These are phyloP conservation scores for Pseudonaja textilis DNA, from an alignment of 2,113 vertebrate genomes.

Conservation along the genomic window DNA sequence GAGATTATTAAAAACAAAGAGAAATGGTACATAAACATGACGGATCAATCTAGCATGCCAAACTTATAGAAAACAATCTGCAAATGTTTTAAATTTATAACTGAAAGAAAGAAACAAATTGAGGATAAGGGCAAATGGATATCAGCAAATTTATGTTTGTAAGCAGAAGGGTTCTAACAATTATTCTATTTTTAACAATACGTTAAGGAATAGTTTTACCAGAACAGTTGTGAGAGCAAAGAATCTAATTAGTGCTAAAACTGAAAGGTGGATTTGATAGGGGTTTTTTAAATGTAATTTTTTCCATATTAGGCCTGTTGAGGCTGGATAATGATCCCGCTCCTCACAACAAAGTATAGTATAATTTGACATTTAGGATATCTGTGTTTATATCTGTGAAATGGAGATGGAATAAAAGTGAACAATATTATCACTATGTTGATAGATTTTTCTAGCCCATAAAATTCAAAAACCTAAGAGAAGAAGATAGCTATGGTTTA, in stretches of 20 bases:
- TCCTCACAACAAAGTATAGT: background rate
- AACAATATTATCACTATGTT: background rate
- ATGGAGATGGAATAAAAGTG: background rate
- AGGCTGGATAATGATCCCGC: background rate
- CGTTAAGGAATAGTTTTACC: constrained; percentile 13
- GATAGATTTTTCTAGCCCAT: background rate
- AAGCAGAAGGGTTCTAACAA: constrained; percentile 15
- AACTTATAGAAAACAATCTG: background rate
- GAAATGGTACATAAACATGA: background rate
- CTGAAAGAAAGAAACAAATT: background rate
- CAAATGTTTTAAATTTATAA: background rate
- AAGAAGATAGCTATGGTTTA: background rate
- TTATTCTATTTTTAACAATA: constrained; percentile 23
- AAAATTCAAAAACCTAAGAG: background rate
- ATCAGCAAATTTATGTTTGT: constrained; percentile 17
- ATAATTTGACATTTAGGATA: background rate
- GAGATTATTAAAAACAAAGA: background rate
- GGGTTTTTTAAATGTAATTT: background rate
- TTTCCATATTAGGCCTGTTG: background rate
- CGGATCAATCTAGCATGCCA: background rate
- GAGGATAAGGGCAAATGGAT: background rate
- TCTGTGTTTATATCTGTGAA: constrained; percentile 15
- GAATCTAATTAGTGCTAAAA: constrained; percentile 18
- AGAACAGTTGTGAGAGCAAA: constrained; percentile 23
- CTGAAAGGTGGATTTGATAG: constrained; percentile 1